Percentiles rank a stretch among this genome's conserved stretches.
phyloP scores from a whole-genome alignment of 2,888 invertebrate species.

The Melanophora roralis region DNA sequence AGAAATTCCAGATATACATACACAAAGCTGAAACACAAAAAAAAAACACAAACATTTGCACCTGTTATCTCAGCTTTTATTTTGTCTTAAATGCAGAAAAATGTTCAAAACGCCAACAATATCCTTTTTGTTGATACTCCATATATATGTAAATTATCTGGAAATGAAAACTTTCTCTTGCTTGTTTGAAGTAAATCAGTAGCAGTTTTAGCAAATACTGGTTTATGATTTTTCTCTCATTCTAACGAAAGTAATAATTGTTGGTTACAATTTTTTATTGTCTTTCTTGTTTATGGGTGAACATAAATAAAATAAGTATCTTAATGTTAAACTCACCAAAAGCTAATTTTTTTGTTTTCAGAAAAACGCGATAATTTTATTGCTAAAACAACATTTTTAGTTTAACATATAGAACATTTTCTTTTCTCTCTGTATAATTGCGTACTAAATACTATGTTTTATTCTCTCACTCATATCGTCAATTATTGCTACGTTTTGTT shows the following conservation, averaged over 20 bases:
- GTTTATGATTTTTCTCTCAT: conserved; percentile 7
- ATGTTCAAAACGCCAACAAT: conserved; percentile 49
- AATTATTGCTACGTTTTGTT: neutral
- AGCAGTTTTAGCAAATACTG: conserved; percentile 6
- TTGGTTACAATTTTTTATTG: conserved; percentile 38
- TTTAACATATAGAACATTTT: no score
- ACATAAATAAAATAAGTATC: neutral
- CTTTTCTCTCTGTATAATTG: neutral
- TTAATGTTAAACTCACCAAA: no score
- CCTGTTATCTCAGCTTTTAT: conserved; percentile 14
- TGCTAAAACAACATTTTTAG: conserved; percentile 25
- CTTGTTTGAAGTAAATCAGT: neutral
- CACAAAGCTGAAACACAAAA: no score
- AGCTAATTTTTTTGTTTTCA: neutral
- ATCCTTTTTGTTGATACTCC: conserved; percentile 35
- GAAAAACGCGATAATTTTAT: conserved; percentile 22
- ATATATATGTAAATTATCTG: neutral
- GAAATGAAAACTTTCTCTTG: conserved; percentile 22
- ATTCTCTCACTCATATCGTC: no score
- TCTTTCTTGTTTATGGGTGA: no score
- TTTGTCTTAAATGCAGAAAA: conserved; percentile 56
- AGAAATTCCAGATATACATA: conserved; percentile 38
- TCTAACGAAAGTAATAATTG: conserved; percentile 49
- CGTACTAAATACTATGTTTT: neutral
- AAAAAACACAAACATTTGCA: neutral